phyloP scores from a whole-genome alignment of 2,113 vertebrate genomes.

The Lophius piscatorius region DNA sequence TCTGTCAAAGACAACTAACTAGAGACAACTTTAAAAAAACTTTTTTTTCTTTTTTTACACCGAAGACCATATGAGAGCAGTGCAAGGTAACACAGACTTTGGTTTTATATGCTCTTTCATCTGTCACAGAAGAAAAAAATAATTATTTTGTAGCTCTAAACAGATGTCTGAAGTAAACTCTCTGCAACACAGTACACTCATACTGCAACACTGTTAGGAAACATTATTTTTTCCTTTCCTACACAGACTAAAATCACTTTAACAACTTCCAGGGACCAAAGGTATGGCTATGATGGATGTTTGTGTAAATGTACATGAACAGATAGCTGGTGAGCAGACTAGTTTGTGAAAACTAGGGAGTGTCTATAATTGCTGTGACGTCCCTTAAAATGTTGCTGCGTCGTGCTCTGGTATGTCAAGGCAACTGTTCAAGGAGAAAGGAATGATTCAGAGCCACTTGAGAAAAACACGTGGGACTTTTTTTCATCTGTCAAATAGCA shows the following conservation, averaged over 20 bases:
- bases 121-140: too few relatives aligned
- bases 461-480: neutral
- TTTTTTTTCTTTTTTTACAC: neutral
- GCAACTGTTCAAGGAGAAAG: neutral
- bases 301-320: too few relatives aligned
- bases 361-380: neutral
- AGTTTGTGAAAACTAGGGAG: neutral
- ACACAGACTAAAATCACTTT: neutral
- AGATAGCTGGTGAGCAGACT: neutral
- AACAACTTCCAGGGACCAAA: too few relatives aligned
- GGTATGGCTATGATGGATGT: too few relatives aligned
- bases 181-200: too few relatives aligned
- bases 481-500: too few relatives aligned
- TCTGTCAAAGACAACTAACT: neutral
- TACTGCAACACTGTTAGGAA: too few relatives aligned
- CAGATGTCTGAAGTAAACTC: too few relatives aligned
- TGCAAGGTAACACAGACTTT: neutral
- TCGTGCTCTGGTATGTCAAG: conserved; percentile 2
- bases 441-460: neutral
- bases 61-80: neutral
- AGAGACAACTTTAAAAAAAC: neutral
- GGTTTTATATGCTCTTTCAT: neutral
- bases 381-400: conserved; percentile 3
- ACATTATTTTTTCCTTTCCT: too few relatives aligned
- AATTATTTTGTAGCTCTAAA: too few relatives aligned